phyloP scores from a whole-genome alignment of 2,113 vertebrate species.

The Pitta sordida region DNA sequence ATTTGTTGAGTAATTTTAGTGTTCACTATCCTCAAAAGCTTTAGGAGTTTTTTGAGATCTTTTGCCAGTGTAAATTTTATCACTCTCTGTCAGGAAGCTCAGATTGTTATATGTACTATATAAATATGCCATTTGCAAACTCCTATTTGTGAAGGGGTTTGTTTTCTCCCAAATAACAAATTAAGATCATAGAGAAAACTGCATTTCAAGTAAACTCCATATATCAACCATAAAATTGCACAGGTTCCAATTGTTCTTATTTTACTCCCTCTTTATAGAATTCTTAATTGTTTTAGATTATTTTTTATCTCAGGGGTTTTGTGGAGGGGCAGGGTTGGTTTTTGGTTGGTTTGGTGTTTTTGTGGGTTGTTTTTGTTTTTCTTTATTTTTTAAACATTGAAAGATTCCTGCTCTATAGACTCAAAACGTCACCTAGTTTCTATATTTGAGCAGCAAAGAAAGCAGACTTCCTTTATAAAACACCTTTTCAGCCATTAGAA shows the following conservation, averaged over 20 bases:
- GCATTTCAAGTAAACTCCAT: not conserved
- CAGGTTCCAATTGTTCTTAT: not conserved
- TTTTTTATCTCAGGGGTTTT: not conserved
- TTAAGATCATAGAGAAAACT: not conserved
- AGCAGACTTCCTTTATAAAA: not conserved
- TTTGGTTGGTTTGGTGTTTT: too few relatives aligned
- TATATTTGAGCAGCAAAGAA: not conserved
- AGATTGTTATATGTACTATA: not conserved
- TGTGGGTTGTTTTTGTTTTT: fast-evolving
- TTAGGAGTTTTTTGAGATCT: not conserved
- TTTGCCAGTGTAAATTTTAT: not conserved
- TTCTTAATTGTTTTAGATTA: not conserved
- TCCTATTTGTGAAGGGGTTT: not conserved
- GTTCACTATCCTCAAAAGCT: not conserved
- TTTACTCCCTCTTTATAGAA: not conserved
- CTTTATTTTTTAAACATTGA: not conserved
- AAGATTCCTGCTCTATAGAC: not conserved
- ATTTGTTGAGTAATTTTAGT: not conserved
- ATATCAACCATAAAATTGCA: not conserved
- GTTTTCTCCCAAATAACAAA: not conserved
- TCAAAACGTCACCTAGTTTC: not conserved
- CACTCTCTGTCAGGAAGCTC: not conserved
- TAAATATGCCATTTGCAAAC: not conserved
- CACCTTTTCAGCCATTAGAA: not conserved
- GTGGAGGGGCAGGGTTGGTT: too few relatives aligned